A percentile compares a stretch with the other conserved stretches of the same genome.
These are phyloP conservation scores for Lepidurus arcticus DNA, from an alignment of 1,140 invertebrate genomes.

Conservation along the genomic window DNA sequence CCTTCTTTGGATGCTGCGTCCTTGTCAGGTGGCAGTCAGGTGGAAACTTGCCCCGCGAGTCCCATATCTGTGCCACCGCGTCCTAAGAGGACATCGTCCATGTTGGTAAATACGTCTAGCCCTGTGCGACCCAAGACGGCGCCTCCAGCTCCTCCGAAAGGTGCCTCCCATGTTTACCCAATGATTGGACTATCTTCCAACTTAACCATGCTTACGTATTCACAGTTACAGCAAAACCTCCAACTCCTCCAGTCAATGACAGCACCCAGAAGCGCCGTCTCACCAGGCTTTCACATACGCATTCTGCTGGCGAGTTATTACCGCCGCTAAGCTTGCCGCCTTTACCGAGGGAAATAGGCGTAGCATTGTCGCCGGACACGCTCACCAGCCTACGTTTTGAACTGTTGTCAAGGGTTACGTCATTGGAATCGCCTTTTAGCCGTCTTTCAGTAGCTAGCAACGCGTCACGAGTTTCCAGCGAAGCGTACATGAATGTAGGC, in stretches of 20 bases:
- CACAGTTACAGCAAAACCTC: slow-evolving; percentile 12
- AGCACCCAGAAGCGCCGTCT: slow-evolving; percentile 13
- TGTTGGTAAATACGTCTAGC: background rate
- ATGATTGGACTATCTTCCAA: background rate
- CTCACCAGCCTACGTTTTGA: background rate
- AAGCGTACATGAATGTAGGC: slow-evolving; percentile 31
- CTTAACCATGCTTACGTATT: background rate
- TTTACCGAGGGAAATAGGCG: background rate
- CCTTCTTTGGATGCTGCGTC: background rate
- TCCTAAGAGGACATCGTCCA: slow-evolving; percentile 29
- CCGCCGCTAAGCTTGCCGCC: background rate
- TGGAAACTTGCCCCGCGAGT: background rate
- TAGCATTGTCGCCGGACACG: background rate
- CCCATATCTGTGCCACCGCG: slow-evolving; percentile 22
- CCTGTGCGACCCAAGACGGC: slow-evolving; percentile 33
- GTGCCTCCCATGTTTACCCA: background rate
- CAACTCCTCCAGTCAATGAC: background rate
- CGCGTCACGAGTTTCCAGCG: slow-evolving; percentile 26
- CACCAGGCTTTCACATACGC: background rate
- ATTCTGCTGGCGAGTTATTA: background rate
- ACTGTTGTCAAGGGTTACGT: background rate
- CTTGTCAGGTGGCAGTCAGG: slow-evolving; percentile 2
- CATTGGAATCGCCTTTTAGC: slow-evolving; percentile 27
- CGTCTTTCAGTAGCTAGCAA: slow-evolving; percentile 30
- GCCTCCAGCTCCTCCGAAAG: slow-evolving; percentile 32